Conservation (phyloP, 2,113 vertebrate species). For the Loxodonta africana region DNA sequence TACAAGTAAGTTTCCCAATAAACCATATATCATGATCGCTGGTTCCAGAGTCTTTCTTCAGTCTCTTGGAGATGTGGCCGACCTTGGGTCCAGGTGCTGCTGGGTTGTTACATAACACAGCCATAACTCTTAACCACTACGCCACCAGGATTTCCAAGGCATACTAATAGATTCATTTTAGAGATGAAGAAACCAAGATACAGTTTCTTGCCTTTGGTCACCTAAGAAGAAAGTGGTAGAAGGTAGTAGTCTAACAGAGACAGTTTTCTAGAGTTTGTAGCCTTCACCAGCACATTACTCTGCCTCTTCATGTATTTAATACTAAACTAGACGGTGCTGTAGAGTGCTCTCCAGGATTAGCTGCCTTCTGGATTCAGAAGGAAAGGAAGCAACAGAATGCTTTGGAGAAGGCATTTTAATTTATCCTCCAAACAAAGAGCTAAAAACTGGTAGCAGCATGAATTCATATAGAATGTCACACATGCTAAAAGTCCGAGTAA, state of each 20-base stretch:
- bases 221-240: background rate
- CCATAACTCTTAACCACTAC: no score
- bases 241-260: background rate
- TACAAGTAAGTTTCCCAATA: no score
- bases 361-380: background rate
- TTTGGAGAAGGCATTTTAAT: background rate
- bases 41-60: no score
- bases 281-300: background rate
- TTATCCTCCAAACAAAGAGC: constrained; percentile 16
- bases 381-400: background rate
- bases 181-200: background rate
- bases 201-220: background rate
- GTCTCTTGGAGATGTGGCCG: background rate
- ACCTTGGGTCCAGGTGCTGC: no score
- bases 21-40: no score
- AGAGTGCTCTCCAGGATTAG: background rate
- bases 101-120: no score
- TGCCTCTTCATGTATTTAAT: background rate
- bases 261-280: background rate
- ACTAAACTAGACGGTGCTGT: background rate
- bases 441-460: background rate
- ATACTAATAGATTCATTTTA: background rate
- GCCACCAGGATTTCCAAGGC: no score
- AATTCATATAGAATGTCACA: background rate
- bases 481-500: constrained; percentile 15